Conservation (phyloP, 2,797 vertebrate species). For the Vireo griseus region DNA sequence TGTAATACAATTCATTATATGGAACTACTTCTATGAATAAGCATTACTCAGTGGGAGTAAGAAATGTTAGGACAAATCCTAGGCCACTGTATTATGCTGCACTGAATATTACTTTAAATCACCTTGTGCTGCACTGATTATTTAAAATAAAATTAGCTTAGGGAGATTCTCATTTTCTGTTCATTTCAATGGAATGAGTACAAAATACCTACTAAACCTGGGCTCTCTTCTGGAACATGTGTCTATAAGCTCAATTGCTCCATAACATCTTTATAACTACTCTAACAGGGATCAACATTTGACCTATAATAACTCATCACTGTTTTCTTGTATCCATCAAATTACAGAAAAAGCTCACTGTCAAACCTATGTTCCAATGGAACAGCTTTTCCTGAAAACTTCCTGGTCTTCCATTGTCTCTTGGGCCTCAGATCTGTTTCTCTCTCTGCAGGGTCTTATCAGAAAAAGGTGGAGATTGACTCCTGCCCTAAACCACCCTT, state of each 20-base stretch:
- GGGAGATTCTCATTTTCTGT: not conserved
- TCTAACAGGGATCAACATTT: not conserved
- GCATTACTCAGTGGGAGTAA: constrained; percentile 45
- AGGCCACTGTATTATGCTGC: not conserved
- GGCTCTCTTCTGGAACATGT: not conserved
- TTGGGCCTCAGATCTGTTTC: not conserved
- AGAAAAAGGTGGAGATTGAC: not conserved
- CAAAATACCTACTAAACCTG: not conserved
- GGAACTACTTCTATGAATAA: constrained; percentile 57
- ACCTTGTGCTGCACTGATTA: not conserved
- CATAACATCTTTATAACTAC: not conserved
- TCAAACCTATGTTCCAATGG: not conserved
- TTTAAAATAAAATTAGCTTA: not conserved
- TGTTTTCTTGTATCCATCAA: not conserved
- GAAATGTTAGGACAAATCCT: not conserved
- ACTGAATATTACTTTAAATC: not conserved
- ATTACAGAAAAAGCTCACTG: not conserved
- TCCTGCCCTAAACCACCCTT: not conserved
- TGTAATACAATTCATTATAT: constrained; percentile 13
- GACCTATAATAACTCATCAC: not conserved
- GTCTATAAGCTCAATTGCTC: not conserved
- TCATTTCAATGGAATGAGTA: not conserved
- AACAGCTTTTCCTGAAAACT: not conserved
- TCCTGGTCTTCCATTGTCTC: not conserved
- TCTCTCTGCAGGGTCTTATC: not conserved